Evolutionary conservation across 2,888 invertebrate genomes (phyloP).

Genomic region (Sclerodermus sp.): DNA sequence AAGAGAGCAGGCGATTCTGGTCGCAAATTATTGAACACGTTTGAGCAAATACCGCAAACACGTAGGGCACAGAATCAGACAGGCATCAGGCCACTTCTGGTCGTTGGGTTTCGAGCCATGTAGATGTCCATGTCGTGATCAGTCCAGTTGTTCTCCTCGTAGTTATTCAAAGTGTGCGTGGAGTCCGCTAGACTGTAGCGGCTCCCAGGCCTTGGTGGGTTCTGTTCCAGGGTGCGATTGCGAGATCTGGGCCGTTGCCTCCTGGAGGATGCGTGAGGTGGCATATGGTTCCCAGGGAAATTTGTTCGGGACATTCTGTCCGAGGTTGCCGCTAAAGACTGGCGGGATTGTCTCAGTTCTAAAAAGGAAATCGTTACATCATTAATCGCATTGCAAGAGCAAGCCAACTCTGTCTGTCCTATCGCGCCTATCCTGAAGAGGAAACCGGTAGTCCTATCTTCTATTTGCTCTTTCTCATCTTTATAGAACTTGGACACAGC

Average conservation of each 20-base stretch:
- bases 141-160: constrained; percentile 91
- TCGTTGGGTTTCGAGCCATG: constrained; percentile 88
- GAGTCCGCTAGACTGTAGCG: constrained; percentile 80
- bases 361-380: no score
- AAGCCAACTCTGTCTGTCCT: no score
- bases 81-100: constrained; percentile 81
- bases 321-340: constrained; percentile 80
- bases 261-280: constrained; percentile 61
- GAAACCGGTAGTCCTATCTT: no score
- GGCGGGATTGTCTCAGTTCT: constrained; percentile 85
- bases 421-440: no score
- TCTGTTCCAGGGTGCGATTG: constrained; percentile 67
- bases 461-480: no score
- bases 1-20: background rate
- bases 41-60: constrained; percentile 22
- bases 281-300: constrained; percentile 67
- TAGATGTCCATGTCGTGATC: constrained; percentile 96
- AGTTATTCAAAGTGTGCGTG: constrained; percentile 78
- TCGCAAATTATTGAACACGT: constrained; percentile 23
- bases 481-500: no score
- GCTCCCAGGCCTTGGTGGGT: constrained; percentile 71
- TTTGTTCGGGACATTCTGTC: constrained; percentile 79
- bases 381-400: no score
- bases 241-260: constrained; percentile 77
- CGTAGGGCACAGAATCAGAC: constrained; percentile 59